Conservation (phyloP, 2,113 vertebrate species). For the Colossoma macropomum region DNA sequence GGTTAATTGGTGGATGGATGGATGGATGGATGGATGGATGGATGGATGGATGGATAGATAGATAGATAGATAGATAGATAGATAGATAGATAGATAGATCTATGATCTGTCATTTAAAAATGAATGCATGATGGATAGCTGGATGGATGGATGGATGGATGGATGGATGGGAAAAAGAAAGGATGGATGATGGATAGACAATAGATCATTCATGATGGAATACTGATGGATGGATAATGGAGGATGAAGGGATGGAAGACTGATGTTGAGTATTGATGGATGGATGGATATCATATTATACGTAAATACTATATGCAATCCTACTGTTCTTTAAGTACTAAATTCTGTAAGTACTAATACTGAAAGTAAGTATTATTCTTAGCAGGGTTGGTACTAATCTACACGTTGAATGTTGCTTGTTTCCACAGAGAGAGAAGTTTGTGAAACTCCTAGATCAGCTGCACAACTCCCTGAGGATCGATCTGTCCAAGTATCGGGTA, state of each 20-base stretch:
- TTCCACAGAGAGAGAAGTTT: slow-evolving; percentile 93
- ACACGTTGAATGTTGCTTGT: not conserved
- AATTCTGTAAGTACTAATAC: not conserved
- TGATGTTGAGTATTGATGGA: not conserved
- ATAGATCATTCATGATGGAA: too few species aligned
- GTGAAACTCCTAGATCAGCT: slow-evolving; percentile 97
- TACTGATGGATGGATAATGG: not conserved
- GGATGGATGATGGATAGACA: not conserved
- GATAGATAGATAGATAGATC: not conserved
- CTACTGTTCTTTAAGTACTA: too few species aligned
- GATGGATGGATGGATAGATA: not conserved
- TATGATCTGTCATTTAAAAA: not conserved
- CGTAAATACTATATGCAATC: too few species aligned
- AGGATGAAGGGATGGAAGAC: not conserved
- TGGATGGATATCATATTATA: not conserved
- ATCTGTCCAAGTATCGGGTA: slow-evolving; percentile 98
- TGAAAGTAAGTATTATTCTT: not conserved
- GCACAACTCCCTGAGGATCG: slow-evolving; percentile 97
- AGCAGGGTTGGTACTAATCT: not conserved
- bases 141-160: slow-evolving; percentile 1
- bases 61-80: not conserved
- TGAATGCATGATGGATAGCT: too few species aligned
- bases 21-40: not conserved
- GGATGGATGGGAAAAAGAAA: not conserved
- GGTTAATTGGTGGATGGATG: not conserved